Evolutionary conservation across 2,113 vertebrate genomes (phyloP), one percentile per base, ranked within the genome.

Genomic region (Uropsilus gracilis): DNA sequence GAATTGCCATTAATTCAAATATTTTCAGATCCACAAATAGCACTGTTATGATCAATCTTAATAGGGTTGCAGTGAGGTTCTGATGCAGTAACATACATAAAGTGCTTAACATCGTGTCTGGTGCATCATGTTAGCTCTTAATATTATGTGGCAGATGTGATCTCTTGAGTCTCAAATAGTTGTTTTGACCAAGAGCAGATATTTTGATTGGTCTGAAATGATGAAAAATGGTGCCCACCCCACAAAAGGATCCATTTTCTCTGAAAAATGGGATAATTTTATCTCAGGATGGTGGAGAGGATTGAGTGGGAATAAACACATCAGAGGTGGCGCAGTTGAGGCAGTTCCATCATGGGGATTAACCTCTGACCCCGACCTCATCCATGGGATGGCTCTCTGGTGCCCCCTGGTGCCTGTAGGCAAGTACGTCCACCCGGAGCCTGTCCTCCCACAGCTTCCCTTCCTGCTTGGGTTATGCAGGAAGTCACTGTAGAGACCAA

Each of bases 321-420:
- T 46, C 66, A 14, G n/a, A 63, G 32, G 48, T 30, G 46, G 64
- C 55, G 46, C 13, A 4, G 37, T 0, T 26, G 53, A 77, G 72
- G 78, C 71, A 3, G 11, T 5, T 22, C 57, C 8, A 8, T 75
- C 39, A 30, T 11, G 6, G 34, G 8, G 4, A 6, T 95, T 92
- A 78, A 78, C 83, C 82, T 87, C 55, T 66, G 81, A 92, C 44
- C 69, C 46, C 59, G 69, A 59, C 68, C 50, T 76, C 4, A 0
- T 48, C 86, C 30, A 5, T 16, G 42, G 26, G 5, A 28, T 68
- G 80, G 89, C 48, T 91, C 95, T 98, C 89, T 93, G 95, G 61
- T 97, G 94, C 97, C 97, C 97, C 82, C 98, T 98, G 17, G 92
- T 96, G 98, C 94, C 89, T 0, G 39, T 44, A 37, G 39, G 57